A percentile compares a stretch with the other conserved stretches of the same genome.
phyloP scores from a whole-genome alignment of 2,797 vertebrate species.

The Alosa sapidissima region DNA sequence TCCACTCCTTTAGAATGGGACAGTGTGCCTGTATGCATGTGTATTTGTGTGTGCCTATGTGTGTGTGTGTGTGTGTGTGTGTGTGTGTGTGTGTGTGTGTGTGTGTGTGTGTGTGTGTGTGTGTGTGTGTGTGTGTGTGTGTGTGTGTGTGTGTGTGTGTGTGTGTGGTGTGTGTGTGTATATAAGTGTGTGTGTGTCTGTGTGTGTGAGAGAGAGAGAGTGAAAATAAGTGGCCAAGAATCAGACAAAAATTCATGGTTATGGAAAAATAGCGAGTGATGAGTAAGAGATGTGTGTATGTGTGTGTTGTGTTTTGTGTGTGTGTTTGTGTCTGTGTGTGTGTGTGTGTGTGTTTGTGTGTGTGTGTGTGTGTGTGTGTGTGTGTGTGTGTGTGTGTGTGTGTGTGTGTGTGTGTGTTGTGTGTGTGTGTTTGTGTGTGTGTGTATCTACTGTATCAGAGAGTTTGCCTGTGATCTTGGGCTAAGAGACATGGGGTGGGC shows the following conservation, averaged over 20 bases:
- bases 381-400: too few relatives aligned
- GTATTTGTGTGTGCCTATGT: not conserved
- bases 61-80: not conserved
- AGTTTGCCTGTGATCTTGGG: too few relatives aligned
- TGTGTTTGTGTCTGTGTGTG: too few relatives aligned
- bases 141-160: constrained; percentile 2
- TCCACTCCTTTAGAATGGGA: too few relatives aligned
- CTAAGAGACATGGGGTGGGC: too few relatives aligned
- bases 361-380: too few relatives aligned
- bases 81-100: not conserved
- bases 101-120: not conserved
- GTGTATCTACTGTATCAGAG: too few relatives aligned
- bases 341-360: too few relatives aligned
- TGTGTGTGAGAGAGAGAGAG: not conserved
- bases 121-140: not conserved
- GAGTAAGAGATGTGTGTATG: too few relatives aligned
- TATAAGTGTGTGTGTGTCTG: not conserved
- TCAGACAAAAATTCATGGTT: not conserved
- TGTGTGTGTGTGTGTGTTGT: too few relatives aligned
- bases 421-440: too few relatives aligned
- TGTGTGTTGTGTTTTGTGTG: too few relatives aligned
- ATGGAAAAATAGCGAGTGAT: not conserved
- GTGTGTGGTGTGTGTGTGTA: constrained; percentile 5
- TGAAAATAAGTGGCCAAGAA: not conserved
- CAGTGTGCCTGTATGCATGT: not conserved